Evolutionary conservation across 2,797 vertebrate species (phyloP).

Genomic region (Eupleurogrammus muticus): DNA sequence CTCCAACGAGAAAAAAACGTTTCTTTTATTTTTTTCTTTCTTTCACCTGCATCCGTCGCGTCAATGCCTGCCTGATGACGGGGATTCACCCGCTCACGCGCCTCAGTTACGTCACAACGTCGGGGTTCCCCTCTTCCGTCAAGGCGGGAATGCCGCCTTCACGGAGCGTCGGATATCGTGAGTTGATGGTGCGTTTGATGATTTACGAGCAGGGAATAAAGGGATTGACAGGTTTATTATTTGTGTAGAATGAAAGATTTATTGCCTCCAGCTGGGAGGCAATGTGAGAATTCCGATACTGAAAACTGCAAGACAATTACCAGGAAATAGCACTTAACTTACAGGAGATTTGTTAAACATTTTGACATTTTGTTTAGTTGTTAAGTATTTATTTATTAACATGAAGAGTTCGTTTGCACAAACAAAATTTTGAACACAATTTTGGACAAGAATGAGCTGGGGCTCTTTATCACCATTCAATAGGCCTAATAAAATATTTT

Average conservation of each 20-base stretch:
- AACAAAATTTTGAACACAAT: no score
- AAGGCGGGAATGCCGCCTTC: constrained; percentile 57
- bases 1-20: background rate
- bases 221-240: background rate
- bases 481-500: no score
- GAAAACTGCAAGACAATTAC: background rate
- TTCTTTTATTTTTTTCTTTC: background rate
- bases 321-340: background rate
- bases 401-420: no score
- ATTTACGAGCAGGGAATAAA: background rate
- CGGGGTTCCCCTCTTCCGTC: constrained; percentile 81
- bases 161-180: background rate
- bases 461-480: no score
- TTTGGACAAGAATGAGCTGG: no score
- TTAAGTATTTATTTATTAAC: no score
- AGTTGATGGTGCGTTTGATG: fast-evolving
- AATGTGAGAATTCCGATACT: background rate
- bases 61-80: no score
- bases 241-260: background rate
- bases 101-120: constrained; percentile 76
- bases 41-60: constrained; percentile 11
- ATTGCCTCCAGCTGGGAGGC: background rate
- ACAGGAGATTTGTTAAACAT: no score
- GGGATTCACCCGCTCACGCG: constrained; percentile 71
- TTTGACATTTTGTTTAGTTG: no score